Percentiles rank a stretch among this genome's conserved stretches.
Conservation (phyloP, 2,797 vertebrate genomes). For the Cirrhinus mrigala region DNA sequence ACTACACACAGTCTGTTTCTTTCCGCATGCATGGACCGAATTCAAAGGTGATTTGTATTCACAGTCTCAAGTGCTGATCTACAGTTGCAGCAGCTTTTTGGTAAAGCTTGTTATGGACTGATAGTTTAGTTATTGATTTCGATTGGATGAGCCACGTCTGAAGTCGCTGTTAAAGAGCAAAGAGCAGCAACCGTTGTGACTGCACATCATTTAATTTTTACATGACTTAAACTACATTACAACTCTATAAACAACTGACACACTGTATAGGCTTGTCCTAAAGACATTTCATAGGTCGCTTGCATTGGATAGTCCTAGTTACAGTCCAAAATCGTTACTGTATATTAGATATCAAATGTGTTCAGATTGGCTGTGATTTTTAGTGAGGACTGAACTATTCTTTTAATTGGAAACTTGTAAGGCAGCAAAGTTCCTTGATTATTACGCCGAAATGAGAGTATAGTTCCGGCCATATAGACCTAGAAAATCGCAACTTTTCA, state of each 20-base stretch:
- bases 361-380: constrained; percentile 2
- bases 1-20: not conserved
- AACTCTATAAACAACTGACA: not conserved
- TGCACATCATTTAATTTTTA: not conserved
- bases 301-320: not conserved
- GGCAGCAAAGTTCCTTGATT: too few relatives aligned
- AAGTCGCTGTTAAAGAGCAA: not conserved
- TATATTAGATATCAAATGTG: not conserved
- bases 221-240: not conserved
- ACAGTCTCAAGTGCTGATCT: not conserved
- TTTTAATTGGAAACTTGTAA: not conserved
- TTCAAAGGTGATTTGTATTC: constrained; percentile 37
- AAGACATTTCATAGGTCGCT: not conserved
- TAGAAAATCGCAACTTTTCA: too few relatives aligned
- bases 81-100: not conserved
- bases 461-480: too few relatives aligned
- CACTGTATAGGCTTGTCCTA: not conserved
- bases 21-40: constrained; percentile 19
- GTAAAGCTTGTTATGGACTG: not conserved
- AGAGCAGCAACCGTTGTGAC: not conserved
- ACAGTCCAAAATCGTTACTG: not conserved
- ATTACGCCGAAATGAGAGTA: too few relatives aligned
- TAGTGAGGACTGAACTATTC: not conserved
- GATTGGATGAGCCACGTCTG: not conserved
- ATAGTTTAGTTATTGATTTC: not conserved